phyloP scores from a whole-genome alignment of 1,140 invertebrate genomes.

The Venturia canescens region DNA sequence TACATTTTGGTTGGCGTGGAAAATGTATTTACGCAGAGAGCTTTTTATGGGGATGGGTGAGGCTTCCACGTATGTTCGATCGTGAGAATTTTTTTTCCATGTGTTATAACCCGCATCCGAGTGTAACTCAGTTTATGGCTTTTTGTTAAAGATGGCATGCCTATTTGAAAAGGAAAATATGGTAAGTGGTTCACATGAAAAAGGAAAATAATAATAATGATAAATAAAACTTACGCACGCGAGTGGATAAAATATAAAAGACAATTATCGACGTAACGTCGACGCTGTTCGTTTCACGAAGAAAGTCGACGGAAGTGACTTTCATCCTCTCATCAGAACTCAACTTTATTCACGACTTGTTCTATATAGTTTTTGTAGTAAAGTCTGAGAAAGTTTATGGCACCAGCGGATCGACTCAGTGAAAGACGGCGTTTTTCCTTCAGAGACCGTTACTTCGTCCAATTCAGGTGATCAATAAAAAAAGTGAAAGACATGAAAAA shows the following conservation, averaged over 20 bases:
- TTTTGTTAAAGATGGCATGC: background rate
- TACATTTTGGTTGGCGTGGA: background rate
- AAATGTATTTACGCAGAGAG: background rate
- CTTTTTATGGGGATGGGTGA: background rate
- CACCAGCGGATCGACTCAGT: background rate
- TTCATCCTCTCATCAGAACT: background rate
- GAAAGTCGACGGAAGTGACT: background rate
- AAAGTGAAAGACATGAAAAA: too few species aligned
- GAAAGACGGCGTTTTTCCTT: background rate
- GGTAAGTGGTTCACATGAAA: background rate
- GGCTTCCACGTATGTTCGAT: background rate
- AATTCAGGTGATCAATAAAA: too few species aligned
- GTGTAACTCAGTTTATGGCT: background rate
- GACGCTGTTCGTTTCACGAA: background rate
- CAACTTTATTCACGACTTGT: background rate
- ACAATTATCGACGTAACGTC: background rate
- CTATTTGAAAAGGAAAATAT: background rate
- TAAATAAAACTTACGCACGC: too few species aligned
- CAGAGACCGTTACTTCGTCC: background rate
- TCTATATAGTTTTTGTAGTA: background rate
- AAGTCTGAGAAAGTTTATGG: background rate
- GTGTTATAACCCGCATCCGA: background rate
- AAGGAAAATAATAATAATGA: background rate
- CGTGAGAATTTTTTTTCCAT: background rate
- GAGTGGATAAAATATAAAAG: background rate